Percentiles rank a stretch among this genome's conserved stretches.
These are phyloP conservation scores for Liopterus haemorrhoidalis DNA, from an alignment of 2,888 invertebrate species.

Conservation along the genomic window DNA sequence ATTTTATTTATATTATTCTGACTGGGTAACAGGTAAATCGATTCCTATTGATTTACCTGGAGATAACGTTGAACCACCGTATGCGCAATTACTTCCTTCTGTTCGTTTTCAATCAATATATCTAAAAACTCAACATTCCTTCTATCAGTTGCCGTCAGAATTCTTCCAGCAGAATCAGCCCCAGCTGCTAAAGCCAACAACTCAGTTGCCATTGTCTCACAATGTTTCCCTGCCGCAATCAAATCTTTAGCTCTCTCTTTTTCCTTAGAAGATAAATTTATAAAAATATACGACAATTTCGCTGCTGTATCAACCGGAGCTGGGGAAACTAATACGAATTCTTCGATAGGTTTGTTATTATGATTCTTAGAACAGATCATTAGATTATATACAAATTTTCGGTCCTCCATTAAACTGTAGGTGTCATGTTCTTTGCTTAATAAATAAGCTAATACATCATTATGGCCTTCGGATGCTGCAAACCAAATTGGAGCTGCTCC, in stretches of 20 bases:
- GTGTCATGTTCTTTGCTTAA: constrained; percentile 98
- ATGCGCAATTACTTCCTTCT: constrained; percentile 95
- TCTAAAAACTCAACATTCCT: constrained; percentile 92
- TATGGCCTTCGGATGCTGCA: constrained; percentile 95
- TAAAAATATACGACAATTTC: constrained; percentile 89
- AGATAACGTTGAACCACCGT: constrained; percentile 96
- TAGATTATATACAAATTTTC: constrained; percentile 94
- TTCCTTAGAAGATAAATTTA: constrained; percentile 85
- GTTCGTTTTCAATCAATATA: constrained; percentile 96
- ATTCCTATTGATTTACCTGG: constrained; percentile 67
- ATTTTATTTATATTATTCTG: too few species aligned
- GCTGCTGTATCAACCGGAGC: constrained; percentile 98
- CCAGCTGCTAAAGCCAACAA: constrained; percentile 88
- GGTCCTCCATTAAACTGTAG: constrained; percentile 94
- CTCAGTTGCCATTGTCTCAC: constrained; percentile 97
- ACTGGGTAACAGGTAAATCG: too few species aligned
- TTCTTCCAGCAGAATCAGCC: constrained; percentile 88
- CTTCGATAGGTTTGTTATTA: constrained; percentile 93
- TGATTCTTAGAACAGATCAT: constrained; percentile 97
- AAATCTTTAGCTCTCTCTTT: constrained; percentile 97
- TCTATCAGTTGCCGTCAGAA: constrained; percentile 91
- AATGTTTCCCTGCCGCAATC: constrained; percentile 90
- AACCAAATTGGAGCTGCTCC: constrained; percentile 98
- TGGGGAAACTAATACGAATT: constrained; percentile 97
- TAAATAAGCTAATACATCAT: constrained; percentile 90